These are phyloP conservation scores for Rhagoletis zephyria DNA, from an alignment of 1,140 invertebrate genomes.

Conservation along the genomic window DNA sequence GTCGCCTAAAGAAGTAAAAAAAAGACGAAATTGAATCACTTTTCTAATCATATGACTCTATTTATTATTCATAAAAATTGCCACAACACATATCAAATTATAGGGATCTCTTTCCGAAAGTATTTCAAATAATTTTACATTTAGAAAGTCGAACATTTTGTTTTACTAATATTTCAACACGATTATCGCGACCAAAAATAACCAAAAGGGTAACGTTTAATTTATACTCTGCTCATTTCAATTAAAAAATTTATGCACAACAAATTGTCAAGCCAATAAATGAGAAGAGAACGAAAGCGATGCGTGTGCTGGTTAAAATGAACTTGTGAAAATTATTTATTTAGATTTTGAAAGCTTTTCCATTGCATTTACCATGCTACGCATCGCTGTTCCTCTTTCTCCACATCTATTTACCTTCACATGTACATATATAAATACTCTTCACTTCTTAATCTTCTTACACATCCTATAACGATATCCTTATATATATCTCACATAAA, in stretches of 20 bases:
- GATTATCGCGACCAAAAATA: slow-evolving; percentile 23
- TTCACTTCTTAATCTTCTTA: slow-evolving; percentile 9
- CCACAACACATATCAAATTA: slow-evolving; percentile 40
- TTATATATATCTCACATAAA: not conserved
- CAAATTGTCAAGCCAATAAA: not conserved
- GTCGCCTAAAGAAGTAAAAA: not conserved
- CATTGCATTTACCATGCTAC: not conserved
- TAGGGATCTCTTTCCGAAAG: not conserved
- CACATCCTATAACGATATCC: slow-evolving; percentile 4
- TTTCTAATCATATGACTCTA: slow-evolving; percentile 23
- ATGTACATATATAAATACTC: not conserved
- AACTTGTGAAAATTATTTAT: not conserved
- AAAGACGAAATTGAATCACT: not conserved
- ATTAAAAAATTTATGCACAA: slow-evolving; percentile 12
- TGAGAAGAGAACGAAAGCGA: slow-evolving; percentile 1
- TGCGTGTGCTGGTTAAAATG: not conserved
- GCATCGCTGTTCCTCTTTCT: not conserved
- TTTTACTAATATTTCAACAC: slow-evolving; percentile 16
- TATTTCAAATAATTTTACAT: slow-evolving; percentile 30
- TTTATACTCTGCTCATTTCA: slow-evolving; percentile 20
- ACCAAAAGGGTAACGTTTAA: slow-evolving; percentile 9
- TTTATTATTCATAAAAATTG: slow-evolving; percentile 23
- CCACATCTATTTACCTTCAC: not conserved
- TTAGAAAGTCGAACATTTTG: not conserved
- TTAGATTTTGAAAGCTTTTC: not conserved